Evolutionary conservation across 2,888 invertebrate genomes (phyloP).

Genomic region (Tolmerus cingulatus): DNA sequence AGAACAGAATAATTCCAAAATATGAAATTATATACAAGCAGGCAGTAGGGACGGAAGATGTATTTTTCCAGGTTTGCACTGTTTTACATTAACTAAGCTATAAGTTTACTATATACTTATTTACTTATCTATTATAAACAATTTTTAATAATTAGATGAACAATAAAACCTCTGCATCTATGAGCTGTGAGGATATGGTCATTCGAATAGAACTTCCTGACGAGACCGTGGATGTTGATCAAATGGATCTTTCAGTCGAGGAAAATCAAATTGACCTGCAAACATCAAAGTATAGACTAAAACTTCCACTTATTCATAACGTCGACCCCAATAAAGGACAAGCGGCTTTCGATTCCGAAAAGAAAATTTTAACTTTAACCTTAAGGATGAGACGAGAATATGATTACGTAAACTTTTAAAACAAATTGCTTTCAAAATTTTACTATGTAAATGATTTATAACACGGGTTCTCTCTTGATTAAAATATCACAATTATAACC

Average conservation of each 20-base stretch:
- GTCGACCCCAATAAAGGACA: conserved; percentile 82
- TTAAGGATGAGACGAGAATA: conserved; percentile 80
- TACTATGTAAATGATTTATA: background rate
- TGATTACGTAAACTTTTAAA: conserved; percentile 86
- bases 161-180: conserved; percentile 77
- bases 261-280: conserved; percentile 70
- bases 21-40: conserved; percentile 87
- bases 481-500: background rate
- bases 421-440: background rate
- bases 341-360: conserved; percentile 78
- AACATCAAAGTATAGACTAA: conserved; percentile 73
- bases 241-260: conserved; percentile 76
- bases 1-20: conserved; percentile 73
- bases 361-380: conserved; percentile 74
- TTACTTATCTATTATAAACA: background rate
- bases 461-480: background rate
- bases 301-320: conserved; percentile 80
- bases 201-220: conserved; percentile 78
- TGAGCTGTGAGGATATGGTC: conserved; percentile 90
- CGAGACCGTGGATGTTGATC: conserved; percentile 71
- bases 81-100: background rate
- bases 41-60: conserved; percentile 83
- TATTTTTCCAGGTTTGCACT: conserved; percentile 72
- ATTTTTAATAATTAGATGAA: conserved; percentile 70
- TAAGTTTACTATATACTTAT: too few species aligned